Base-by-base conservation (phyloP, 2,113 vertebrate species). In the Acanthochromis polyacanthus region DNA sequence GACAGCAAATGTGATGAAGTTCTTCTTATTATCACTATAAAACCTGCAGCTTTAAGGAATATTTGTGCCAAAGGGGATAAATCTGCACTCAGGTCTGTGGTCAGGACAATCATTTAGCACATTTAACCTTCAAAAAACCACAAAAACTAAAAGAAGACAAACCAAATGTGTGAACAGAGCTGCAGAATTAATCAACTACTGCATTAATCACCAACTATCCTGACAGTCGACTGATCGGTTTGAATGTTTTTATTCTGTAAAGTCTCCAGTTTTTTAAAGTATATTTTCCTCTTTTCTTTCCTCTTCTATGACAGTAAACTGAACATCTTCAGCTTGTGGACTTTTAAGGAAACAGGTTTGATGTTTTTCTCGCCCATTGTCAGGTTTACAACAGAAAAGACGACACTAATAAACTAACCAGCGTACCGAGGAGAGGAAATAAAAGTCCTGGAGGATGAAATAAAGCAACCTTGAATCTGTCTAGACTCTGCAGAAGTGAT, bases 401-500 rank as follows among this genome's bases (percentile, higher is more conserved):
- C 25, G 1, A 25, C 25, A 3, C 25, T 3, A 25, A 3, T 25
- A 3, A 25, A 25, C 25, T 25, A 25, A 43, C 2, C 11, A 43
- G 40, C 7, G 32, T 43, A 14, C 14, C 1, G 6, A 14, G 12
- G 2, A 43, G 82, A 22, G 52, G 6, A 30, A 30, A 30, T 30
- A 30, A 30, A 6, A 30, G 4, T 30, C 30, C 4, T 30, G 30
- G 14, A 40, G 15, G 2, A 12, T 74, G n/a, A 67, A 62, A 67
- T 52, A 4, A 28, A 30, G 40, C 1, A 38, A 66, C 50, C 55
- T n/a, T 38, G n/a, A 51, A 25, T 60, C 23, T 15, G 73, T 69
- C 73, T 81, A 62, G 55, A 71, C 60, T n/a, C 59, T 4, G 9
- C 28, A 23, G 56, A 79, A 14, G 22, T 36, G 76, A 51, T 53